Evolutionary conservation across 2,888 invertebrate species (phyloP), one percentile per base, ranked within the genome.

Genomic region (Prosapia bicincta): DNA sequence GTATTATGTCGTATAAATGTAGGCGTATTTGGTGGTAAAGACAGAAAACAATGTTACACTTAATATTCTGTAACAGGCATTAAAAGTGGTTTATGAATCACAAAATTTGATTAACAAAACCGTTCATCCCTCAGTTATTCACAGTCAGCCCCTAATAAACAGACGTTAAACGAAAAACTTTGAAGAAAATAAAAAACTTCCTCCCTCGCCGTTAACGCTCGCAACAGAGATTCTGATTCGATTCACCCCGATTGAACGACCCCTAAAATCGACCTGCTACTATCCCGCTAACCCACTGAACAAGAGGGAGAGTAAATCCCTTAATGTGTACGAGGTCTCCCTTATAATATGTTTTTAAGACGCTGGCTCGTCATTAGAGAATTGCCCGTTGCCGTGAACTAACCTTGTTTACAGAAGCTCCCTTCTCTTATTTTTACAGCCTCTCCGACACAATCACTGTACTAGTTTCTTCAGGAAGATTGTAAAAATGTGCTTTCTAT

Each of bases 301-400:
- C 73, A 20, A 3, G 20, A 20, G 66, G 32, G 43, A 15, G 38
- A 54, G 74, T 13, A 65, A 74, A 74, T 74, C 74, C 30, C 5
- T 20, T 74, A 74, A 74, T 69, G 74, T 24, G 9, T 67, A 68
- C 54, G 28, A 10, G 43, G 5, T 32, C 67, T 5, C 73, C 73
- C 38, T 54, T 71, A 65, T 74, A 74, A 74, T 69, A 74, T 69
- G 74, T 74, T 74, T 74, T 74, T 74, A 74, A 74, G 74, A 73
- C 73, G 24, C 73, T 28, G 10, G 20, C 74, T 74, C 69, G 69
- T 74, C 74, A 74, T 74, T 74, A 69, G 67, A 67, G 67, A 26
- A 26, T 54, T 54, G 54, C 54, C 20, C 20, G 2, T 67, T 20
- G 26, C 73, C 24, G 25, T 15, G 69, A 20, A 3, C 68, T 74